Conservation (phyloP, 30 jellyfish, hydroid and myxozoan genomes). For the Nemopilema nomurai region DNA sequence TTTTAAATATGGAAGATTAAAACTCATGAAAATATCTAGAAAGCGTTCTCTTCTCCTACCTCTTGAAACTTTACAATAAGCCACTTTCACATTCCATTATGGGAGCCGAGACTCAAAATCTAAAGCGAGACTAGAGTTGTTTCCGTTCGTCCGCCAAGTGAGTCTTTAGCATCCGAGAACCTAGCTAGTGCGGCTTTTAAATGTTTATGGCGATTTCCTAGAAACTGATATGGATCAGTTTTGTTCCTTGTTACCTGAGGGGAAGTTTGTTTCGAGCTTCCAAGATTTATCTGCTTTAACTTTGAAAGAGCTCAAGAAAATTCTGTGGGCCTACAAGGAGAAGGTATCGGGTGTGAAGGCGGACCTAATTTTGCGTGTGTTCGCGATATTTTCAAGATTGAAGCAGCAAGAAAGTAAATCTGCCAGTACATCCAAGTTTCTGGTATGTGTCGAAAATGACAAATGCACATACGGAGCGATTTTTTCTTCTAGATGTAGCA, state of each 20-base stretch:
- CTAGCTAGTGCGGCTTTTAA: not conserved
- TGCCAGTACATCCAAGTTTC: not conserved
- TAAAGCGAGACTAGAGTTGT: too few species aligned
- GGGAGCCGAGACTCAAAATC: too few species aligned
- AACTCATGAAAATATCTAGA: too few species aligned
- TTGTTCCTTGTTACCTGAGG: slow-evolving; percentile 18
- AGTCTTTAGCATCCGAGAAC: too few species aligned
- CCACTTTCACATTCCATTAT: too few species aligned
- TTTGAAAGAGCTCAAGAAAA: slow-evolving; percentile 34
- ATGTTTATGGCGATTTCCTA: not conserved
- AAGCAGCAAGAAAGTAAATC: slow-evolving; percentile 2
- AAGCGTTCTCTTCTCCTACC: too few species aligned
- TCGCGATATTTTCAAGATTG: slow-evolving; percentile 25
- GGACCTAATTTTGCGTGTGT: slow-evolving; percentile 33
- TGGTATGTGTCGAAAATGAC: slow-evolving; percentile 4
- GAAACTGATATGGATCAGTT: not conserved
- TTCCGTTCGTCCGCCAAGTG: too few species aligned
- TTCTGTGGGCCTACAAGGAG: slow-evolving; percentile 28
- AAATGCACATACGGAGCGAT: slow-evolving; percentile 37
- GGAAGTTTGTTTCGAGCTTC: not conserved
- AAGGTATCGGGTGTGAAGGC: slow-evolving; percentile 53
- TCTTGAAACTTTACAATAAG: too few species aligned
- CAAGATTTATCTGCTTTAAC: not conserved
- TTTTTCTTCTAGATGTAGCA: slow-evolving; percentile 9
- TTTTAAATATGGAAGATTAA: too few species aligned